Conservation (phyloP, 1,140 invertebrate species). For the Sycobia sp. region DNA sequence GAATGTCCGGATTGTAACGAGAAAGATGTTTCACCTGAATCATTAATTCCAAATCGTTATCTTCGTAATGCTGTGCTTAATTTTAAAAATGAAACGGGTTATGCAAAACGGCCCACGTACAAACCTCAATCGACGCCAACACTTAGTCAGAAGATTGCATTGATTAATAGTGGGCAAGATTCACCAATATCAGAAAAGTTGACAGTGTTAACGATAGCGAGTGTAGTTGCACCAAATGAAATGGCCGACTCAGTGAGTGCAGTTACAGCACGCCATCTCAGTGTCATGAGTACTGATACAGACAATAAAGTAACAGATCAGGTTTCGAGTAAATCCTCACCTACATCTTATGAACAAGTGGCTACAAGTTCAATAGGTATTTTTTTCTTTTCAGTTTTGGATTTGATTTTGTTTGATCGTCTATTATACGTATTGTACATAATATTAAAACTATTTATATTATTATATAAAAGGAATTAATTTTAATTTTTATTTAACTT, state of each 20-base stretch:
- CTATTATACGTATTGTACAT: too few species aligned
- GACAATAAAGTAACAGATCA: conserved; percentile 25
- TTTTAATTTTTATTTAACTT: too few species aligned
- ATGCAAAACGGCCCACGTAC: conserved; percentile 61
- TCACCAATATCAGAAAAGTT: conserved; percentile 39
- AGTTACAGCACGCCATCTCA: too few species aligned
- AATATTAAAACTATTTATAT: too few species aligned
- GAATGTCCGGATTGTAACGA: conserved; percentile 93
- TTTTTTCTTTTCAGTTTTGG: too few species aligned
- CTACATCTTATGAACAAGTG: conserved; percentile 25
- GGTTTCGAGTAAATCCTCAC: conserved; percentile 11
- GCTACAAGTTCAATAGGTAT: too few species aligned
- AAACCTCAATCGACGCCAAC: conserved; percentile 30
- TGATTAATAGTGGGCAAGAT: background rate
- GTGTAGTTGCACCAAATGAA: background rate
- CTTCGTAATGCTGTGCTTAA: conserved; percentile 84
- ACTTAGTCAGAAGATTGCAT: conserved; percentile 21
- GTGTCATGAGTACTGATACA: background rate
- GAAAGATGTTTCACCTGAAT: conserved; percentile 89
- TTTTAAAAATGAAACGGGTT: conserved; percentile 90
- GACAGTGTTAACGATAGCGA: conserved; percentile 12
- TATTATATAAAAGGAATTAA: too few species aligned
- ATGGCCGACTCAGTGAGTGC: too few species aligned
- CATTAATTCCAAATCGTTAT: conserved; percentile 91
- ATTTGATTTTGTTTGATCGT: too few species aligned